Percentiles rank a stretch among this genome's conserved stretches.
These are phyloP conservation scores for Mycetomoellerius zeteki DNA, from an alignment of 1,140 invertebrate genomes.

Conservation along the genomic window DNA sequence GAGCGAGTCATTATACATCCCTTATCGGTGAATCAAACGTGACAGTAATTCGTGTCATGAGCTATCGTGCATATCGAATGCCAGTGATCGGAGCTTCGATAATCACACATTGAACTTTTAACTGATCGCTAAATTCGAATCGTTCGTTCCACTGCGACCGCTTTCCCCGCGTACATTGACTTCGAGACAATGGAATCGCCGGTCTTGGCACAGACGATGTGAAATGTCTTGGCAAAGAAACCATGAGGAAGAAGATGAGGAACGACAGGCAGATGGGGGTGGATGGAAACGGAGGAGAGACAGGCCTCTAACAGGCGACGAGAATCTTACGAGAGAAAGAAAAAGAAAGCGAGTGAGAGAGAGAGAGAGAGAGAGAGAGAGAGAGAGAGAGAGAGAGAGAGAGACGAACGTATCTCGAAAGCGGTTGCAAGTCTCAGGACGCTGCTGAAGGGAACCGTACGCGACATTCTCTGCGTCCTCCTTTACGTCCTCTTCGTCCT, in stretches of 20 bases:
- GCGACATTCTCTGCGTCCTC: slow-evolving; percentile 16
- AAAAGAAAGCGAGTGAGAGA: neutral
- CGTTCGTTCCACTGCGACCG: slow-evolving; percentile 24
- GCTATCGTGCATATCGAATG: neutral
- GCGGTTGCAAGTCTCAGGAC: slow-evolving; percentile 17
- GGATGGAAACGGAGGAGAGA: slow-evolving; percentile 29
- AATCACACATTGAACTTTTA: slow-evolving; percentile 44
- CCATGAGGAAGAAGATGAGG: slow-evolving; percentile 55
- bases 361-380: neutral
- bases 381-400: neutral
- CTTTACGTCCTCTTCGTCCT: slow-evolving; percentile 24
- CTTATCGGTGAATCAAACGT: slow-evolving; percentile 41
- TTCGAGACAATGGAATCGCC: slow-evolving; percentile 66
- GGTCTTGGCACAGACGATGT: slow-evolving; percentile 59
- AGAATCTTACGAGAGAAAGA: slow-evolving; percentile 25
- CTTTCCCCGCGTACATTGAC: slow-evolving; percentile 15
- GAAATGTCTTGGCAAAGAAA: slow-evolving; percentile 56
- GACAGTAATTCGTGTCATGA: slow-evolving; percentile 42
- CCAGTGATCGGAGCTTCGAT: neutral
- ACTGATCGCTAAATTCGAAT: slow-evolving; percentile 65
- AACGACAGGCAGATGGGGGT: slow-evolving; percentile 36
- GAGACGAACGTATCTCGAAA: slow-evolving; percentile 18
- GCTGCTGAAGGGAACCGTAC: slow-evolving; percentile 36
- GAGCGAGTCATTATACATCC: slow-evolving; percentile 6
- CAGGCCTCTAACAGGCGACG: slow-evolving; percentile 9